Conservation (phyloP, 2,797 vertebrate genomes). For the Masticophis lateralis region DNA sequence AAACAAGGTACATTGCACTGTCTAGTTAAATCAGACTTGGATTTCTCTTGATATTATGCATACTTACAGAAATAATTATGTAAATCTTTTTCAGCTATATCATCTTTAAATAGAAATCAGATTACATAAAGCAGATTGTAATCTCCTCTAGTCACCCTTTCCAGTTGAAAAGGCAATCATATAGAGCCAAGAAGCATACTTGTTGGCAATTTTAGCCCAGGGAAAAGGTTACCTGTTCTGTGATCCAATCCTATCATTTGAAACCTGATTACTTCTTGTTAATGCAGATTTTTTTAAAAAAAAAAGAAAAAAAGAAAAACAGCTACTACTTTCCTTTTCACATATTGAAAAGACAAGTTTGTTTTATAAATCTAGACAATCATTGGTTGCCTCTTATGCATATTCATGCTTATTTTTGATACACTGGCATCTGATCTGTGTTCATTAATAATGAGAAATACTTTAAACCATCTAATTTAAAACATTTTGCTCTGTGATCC, state of each 20-base stretch:
- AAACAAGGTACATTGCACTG: conserved; percentile 19
- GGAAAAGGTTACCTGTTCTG: conserved; percentile 49
- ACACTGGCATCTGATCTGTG: conserved; percentile 72
- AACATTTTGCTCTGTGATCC: conserved; percentile 77
- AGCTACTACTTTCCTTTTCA: conserved; percentile 28
- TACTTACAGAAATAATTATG: conserved; percentile 74
- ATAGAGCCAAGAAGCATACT: conserved; percentile 55
- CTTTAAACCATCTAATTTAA: conserved; percentile 78
- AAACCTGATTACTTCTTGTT: neutral
- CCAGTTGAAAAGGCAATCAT: conserved; percentile 56
- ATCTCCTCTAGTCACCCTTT: conserved; percentile 62
- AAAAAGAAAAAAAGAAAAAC: conserved; percentile 42
- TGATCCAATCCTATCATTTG: conserved; percentile 36
- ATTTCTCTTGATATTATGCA: conserved; percentile 64
- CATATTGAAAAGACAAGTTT: conserved; percentile 56
- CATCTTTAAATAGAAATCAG: conserved; percentile 72
- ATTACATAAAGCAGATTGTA: conserved; percentile 69
- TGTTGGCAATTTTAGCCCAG: conserved; percentile 63
- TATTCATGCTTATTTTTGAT: conserved; percentile 76
- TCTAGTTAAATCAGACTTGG: conserved; percentile 51
- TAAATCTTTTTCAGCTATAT: conserved; percentile 69
- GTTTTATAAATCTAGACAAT: conserved; percentile 59
- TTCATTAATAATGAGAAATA: conserved; percentile 77
- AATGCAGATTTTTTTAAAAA: neutral
- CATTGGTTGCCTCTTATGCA: conserved; percentile 67